Conservation (phyloP, 2,113 vertebrate species). For the Pogona vitticeps region DNA sequence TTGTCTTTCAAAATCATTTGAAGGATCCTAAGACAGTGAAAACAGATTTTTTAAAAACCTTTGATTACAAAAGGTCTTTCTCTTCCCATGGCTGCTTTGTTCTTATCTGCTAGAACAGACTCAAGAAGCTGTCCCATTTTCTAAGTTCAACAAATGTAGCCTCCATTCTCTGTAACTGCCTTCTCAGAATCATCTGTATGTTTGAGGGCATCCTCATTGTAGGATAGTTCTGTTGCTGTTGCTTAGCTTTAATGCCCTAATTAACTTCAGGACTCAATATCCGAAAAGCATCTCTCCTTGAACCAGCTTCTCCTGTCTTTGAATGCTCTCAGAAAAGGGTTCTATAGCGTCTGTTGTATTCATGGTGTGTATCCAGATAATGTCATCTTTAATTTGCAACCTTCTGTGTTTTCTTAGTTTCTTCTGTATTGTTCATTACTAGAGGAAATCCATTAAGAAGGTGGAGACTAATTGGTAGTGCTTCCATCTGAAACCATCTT, state of each 20-base stretch:
- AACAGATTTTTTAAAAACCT: neutral
- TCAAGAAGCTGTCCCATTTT: neutral
- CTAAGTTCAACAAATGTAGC: neutral
- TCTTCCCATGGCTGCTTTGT: conserved; percentile 6
- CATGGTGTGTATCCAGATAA: too few species aligned
- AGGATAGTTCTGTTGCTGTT: neutral
- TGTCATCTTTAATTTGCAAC: too few species aligned
- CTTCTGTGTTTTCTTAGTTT: too few species aligned
- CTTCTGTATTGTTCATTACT: too few species aligned
- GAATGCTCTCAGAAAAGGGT: too few species aligned
- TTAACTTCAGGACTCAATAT: neutral
- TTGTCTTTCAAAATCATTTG: neutral
- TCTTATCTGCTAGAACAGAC: neutral
- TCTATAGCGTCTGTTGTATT: too few species aligned
- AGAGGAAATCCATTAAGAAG: too few species aligned
- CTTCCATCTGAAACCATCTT: neutral
- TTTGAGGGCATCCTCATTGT: neutral
- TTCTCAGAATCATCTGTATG: neutral
- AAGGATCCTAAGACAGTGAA: neutral
- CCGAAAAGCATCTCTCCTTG: neutral
- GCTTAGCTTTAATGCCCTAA: neutral
- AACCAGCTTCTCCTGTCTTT: neutral
- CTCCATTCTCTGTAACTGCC: neutral
- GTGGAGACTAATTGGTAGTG: too few species aligned
- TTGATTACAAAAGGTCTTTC: neutral